phyloP scores from a whole-genome alignment of 2,113 vertebrate genomes.

The Hemiprocne comata region DNA sequence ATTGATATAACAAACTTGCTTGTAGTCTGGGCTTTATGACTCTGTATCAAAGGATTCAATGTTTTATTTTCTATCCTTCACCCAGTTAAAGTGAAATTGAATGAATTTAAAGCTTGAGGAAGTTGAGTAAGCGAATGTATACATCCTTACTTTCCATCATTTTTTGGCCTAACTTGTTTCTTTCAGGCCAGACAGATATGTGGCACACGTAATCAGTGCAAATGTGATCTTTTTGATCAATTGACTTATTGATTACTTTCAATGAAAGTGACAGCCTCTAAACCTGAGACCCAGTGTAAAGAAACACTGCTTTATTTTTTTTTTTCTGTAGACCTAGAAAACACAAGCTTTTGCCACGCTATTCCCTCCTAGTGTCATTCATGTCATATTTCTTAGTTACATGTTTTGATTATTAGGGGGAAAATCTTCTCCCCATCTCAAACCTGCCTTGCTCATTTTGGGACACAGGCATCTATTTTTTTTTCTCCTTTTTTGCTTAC shows the following conservation, averaged over 20 bases:
- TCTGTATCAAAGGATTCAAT: background rate
- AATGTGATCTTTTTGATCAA: background rate
- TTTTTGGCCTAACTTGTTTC: background rate
- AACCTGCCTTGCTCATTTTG: background rate
- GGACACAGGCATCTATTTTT: background rate
- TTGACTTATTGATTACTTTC: background rate
- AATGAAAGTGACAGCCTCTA: background rate
- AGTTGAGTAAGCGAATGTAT: background rate
- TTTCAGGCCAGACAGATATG: background rate
- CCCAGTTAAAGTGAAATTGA: constrained; percentile 18
- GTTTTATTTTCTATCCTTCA: constrained; percentile 1
- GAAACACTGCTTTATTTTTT: background rate
- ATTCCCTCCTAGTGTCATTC: background rate
- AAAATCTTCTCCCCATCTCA: background rate
- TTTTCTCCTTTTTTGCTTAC: background rate
- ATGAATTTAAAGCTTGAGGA: constrained; percentile 32
- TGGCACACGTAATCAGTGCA: background rate
- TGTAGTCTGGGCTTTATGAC: background rate
- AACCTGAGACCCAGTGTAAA: background rate
- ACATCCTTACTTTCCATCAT: background rate
- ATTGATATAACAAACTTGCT: constrained; percentile 20
- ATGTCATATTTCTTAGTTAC: background rate
- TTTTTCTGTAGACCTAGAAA: background rate
- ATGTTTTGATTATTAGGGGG: background rate
- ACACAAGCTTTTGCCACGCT: background rate